phyloP scores from a whole-genome alignment of 2,888 invertebrate species.

The Eremobia ochroleuca region DNA sequence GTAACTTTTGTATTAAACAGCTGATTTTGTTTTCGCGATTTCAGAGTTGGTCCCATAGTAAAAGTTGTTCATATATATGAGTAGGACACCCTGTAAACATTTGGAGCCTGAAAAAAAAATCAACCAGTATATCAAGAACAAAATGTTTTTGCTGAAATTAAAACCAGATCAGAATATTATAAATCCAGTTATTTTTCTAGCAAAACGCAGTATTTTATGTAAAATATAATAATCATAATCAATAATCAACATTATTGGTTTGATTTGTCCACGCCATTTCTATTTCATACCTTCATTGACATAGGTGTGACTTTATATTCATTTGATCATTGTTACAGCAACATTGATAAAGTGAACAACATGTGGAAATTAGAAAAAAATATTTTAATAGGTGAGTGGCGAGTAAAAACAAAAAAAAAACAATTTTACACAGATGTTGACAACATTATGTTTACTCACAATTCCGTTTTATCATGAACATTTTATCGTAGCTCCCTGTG shows the following conservation, averaged over 20 bases:
- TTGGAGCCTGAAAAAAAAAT: too few species aligned
- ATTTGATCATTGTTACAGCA: slow-evolving; percentile 32
- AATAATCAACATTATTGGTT: slow-evolving; percentile 12
- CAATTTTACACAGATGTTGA: background rate
- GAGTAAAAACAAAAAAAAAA: background rate
- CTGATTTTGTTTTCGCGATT: too few species aligned
- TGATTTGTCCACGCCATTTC: slow-evolving; percentile 29
- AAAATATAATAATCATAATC: slow-evolving; percentile 17
- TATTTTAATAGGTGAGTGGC: background rate
- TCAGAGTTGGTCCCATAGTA: too few species aligned
- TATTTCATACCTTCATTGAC: background rate
- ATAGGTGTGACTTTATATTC: background rate
- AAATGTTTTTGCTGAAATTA: slow-evolving; percentile 18
- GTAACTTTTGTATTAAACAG: too few species aligned
- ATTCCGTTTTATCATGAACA: background rate
- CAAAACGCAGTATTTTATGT: slow-evolving; percentile 15
- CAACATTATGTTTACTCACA: slow-evolving; percentile 22
- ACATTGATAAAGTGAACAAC: slow-evolving; percentile 42
- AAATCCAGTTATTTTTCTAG: slow-evolving; percentile 25
- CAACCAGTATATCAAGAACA: too few species aligned
- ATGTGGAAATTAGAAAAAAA: background rate
- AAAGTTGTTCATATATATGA: too few species aligned
- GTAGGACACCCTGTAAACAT: too few species aligned
- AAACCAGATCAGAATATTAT: slow-evolving; percentile 10
- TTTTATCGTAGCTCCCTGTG: slow-evolving; percentile 7